A percentile compares a stretch with the other conserved stretches of the same genome.
phyloP scores from a whole-genome alignment of 2,888 invertebrate species.

The Megalurothrips usitatus region DNA sequence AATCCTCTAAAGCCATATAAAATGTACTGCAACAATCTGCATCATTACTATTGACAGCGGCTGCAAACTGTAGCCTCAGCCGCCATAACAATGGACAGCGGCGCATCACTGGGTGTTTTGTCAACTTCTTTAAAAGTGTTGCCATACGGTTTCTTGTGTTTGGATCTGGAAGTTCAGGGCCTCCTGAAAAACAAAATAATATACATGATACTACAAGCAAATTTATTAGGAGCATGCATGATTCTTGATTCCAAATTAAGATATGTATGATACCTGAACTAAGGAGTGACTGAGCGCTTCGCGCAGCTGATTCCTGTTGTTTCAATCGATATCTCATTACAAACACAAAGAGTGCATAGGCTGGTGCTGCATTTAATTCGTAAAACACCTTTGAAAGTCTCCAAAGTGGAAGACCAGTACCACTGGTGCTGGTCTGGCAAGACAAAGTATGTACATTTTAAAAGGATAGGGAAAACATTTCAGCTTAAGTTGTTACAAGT shows the following conservation, averaged over 20 bases:
- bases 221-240: neutral
- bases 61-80: conserved; percentile 57
- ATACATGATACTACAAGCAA: neutral
- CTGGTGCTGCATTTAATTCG: neutral
- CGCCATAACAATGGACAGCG: conserved; percentile 51
- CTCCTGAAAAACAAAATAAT: neutral
- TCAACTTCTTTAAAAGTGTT: conserved; percentile 36
- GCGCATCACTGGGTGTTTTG: conserved; percentile 35
- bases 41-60: conserved; percentile 45
- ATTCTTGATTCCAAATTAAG: neutral
- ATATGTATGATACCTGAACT: neutral
- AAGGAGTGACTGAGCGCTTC: neutral
- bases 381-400: neutral
- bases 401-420: conserved; percentile 8
- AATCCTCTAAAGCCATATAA: conserved; percentile 57
- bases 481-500: neutral
- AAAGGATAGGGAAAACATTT: neutral
- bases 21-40: conserved; percentile 47
- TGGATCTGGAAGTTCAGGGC: neutral
- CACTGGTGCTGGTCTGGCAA: neutral
- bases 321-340: neutral
- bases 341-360: neutral
- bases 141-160: conserved; percentile 33
- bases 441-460: neutral
- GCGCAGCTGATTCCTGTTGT: neutral